Base-by-base conservation (phyloP, 2,888 invertebrate species). In the Melipona bicolor region DNA sequence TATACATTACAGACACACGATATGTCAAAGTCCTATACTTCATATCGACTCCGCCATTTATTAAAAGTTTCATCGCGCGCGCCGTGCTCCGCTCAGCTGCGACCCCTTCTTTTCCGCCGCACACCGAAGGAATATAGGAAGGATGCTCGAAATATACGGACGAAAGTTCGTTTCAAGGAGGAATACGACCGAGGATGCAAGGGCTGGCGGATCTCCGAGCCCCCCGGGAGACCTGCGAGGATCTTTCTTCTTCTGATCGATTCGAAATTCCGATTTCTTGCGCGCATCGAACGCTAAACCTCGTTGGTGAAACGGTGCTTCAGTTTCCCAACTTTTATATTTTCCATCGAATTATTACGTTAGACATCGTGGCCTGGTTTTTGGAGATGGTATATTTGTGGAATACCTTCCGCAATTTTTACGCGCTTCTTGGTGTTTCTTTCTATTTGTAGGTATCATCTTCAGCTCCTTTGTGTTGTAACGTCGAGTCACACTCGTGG, bases 11-110 rank as follows among this genome's bases (percentile, higher is more conserved):
- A 94, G 94, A 94, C 94, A 94, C 94, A 93, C 94, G 94, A 94
- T 94, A 94, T 94, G 94, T 94, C 94, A 94, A 94, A 94, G 94
- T 94, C 94, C 94, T 94, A 94, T 94, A 94, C 94, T 94, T 94
- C 94, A 94, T 94, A 94, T 94, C 94, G 94, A 94, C 94, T 94
- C 92, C 89, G 94, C 94, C 94, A 94, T 94, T 94, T 94, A 94
- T 94, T 94, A 94, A 94, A 94, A 94, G 94, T 94, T 94, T 94
- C 94, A 94, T 94, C 94, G 94, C 93, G 87, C 90, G 90, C 91
- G 83, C 83, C 79, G 80, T 78, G 84, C 86, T 43, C 43, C 77
- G 76, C 83, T 77, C 88, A 74, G 77, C 80, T 77, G 24, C 80
- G 84, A 70, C 80, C 80, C 52, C 88, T 89, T 90, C 86, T 90